phyloP scores from a whole-genome alignment of 2,113 vertebrate genomes.

The Datnioides undecimradiatus region DNA sequence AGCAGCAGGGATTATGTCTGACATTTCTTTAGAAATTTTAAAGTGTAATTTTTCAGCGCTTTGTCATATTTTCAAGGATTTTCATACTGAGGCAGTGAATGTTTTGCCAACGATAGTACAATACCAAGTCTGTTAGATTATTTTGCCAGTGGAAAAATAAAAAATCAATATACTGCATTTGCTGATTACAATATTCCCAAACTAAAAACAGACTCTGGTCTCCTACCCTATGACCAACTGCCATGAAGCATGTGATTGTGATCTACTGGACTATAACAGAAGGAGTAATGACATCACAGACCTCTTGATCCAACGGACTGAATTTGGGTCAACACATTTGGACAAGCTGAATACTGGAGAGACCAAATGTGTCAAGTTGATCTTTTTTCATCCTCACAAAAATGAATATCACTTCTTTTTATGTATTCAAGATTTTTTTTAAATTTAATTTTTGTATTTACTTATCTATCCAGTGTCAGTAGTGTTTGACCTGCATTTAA shows the following conservation, averaged over 20 bases:
- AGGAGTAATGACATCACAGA: conserved; percentile 29
- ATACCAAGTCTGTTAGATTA: background rate
- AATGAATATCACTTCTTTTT: background rate
- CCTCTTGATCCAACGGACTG: conserved; percentile 31
- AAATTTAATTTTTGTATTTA: background rate
- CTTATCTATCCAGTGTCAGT: background rate
- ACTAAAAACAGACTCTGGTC: background rate
- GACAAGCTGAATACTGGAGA: conserved; percentile 1
- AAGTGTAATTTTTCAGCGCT: background rate
- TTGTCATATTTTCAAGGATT: background rate
- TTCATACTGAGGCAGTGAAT: no score
- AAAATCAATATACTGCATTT: background rate
- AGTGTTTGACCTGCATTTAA: background rate
- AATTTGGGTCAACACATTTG: conserved; percentile 50
- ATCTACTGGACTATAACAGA: conserved; percentile 33
- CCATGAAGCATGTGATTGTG: conserved; percentile 9
- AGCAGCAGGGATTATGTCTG: background rate
- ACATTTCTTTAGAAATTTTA: background rate
- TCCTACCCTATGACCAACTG: conserved; percentile 4
- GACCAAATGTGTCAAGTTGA: conserved; percentile 13
- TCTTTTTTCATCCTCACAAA: background rate
- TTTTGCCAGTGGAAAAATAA: background rate
- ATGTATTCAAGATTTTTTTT: background rate
- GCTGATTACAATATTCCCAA: background rate
- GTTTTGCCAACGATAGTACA: background rate